Evolutionary conservation across 2,888 invertebrate genomes (phyloP).

Genomic region (Chesias legatella): DNA sequence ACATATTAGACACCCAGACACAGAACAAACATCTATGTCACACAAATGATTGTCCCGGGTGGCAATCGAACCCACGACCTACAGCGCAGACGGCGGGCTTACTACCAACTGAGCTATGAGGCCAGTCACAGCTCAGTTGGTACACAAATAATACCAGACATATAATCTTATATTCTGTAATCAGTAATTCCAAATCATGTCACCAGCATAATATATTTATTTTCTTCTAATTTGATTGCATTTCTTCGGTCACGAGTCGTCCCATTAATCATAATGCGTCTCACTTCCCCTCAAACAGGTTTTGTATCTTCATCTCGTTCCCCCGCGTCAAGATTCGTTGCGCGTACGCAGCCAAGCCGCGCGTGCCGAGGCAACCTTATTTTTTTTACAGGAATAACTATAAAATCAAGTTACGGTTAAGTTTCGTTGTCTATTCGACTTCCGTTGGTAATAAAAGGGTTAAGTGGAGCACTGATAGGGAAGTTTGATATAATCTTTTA

Average conservation of each 20-base stretch:
- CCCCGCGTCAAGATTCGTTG: slow-evolving; percentile 53
- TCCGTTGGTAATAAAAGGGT: slow-evolving; percentile 37
- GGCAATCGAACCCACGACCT: too few species aligned
- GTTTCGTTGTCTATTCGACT: slow-evolving; percentile 47
- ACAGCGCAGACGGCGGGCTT: too few species aligned
- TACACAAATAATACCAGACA: too few species aligned
- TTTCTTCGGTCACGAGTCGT: slow-evolving; percentile 62
- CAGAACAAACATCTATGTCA: too few species aligned
- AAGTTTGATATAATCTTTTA: background rate
- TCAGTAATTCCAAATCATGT: too few species aligned
- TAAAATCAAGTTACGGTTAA: slow-evolving; percentile 60
- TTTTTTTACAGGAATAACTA: slow-evolving; percentile 64
- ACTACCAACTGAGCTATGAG: too few species aligned
- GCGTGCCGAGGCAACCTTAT: slow-evolving; percentile 65
- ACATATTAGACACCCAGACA: too few species aligned
- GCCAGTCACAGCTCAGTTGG: too few species aligned
- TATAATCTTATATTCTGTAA: too few species aligned
- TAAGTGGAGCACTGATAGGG: slow-evolving; percentile 19
- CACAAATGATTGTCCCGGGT: too few species aligned
- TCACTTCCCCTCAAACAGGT: slow-evolving; percentile 28
- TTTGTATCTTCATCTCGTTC: slow-evolving; percentile 42
- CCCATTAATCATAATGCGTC: slow-evolving; percentile 59
- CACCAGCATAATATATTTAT: slow-evolving; percentile 62
- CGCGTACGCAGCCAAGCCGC: slow-evolving; percentile 61
- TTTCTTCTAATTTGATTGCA: slow-evolving; percentile 74